Evolutionary conservation across 2,113 vertebrate species (phyloP).

Genomic region (Noctilio leporinus): DNA sequence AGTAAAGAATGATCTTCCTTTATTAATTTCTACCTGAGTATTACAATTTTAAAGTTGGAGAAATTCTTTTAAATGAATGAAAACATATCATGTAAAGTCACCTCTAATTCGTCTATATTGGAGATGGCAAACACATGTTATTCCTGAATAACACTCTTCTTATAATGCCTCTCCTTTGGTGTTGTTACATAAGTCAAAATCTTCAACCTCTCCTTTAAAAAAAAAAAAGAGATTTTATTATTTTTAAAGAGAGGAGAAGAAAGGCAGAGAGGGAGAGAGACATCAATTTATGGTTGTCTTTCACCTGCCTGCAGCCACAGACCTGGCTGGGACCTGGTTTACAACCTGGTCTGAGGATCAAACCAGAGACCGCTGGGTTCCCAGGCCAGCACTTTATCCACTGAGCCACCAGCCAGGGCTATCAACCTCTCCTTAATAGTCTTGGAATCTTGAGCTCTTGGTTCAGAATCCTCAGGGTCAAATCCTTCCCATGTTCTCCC

Average conservation of each 20-base stretch:
- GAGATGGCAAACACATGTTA: not conserved
- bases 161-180: not conserved
- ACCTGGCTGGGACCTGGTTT: too few species aligned
- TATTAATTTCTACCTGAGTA: not conserved
- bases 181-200: not conserved
- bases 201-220: not conserved
- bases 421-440: not conserved
- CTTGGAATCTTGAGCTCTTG: not conserved
- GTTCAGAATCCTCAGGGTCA: not conserved
- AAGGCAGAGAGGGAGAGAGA: too few species aligned
- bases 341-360: too few species aligned
- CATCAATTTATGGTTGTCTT: too few species aligned
- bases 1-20: not conserved
- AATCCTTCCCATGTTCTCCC: not conserved
- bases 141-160: not conserved
- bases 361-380: too few species aligned
- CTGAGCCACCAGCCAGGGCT: too few species aligned
- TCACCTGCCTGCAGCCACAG: too few species aligned
- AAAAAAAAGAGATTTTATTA: too few species aligned
- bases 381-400: too few species aligned
- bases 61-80: not conserved
- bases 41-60: not conserved
- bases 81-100: not conserved
- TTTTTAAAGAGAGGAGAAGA: too few species aligned
- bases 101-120: not conserved